Base-by-base conservation (phyloP, 92 coral and sea anemone species). In the Scolanthus callimorphus region DNA sequence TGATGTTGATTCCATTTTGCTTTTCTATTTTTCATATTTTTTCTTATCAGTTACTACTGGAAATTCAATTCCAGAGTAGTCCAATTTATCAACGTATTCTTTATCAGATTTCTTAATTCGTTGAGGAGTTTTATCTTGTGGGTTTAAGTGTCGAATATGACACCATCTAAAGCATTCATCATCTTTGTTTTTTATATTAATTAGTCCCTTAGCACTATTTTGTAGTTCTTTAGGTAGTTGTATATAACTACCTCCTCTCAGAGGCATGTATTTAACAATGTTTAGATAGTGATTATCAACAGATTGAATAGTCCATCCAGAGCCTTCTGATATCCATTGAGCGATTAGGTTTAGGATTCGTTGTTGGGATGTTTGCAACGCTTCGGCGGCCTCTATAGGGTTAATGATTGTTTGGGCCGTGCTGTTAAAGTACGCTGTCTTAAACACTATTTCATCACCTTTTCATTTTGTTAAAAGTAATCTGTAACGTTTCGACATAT, bases 121-220 rank as follows among this genome's bases (percentile, higher is more conserved):
- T 0, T 57, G 69, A n/a, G 68, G 76, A 17, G 57, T 0, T 11
- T 56, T 67, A 0, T 67, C 56, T 56, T 67, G 66, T 13, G 65
- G 74, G 11, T 67, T 55, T 1, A 67, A 25, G 12, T 39, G 55
- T 25, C 74, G 0, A n/a, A 67, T 44, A n/a, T 67, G 74, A 67
- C 65, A 67, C 65, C 65, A 67, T 55, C 74, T 67, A 23, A 67
- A 67, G n/a, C 71, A 74, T 29, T 74, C 20, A 37, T 66, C 20
- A 49, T 74, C 51, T 4, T 56, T 25, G 17, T 57, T 75, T 54
- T 66, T 11, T 0, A 76, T 12, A 20, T 75, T 66, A 4, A 74
- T 49, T 15, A 67, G 48, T 2, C 76, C 76, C 31, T 67, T 75
- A 46, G 4, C n/a, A n/a, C n/a, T n/a, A n/a, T n/a, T n/a, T n/a